A percentile compares a stretch with the other conserved stretches of the same genome.
phyloP scores from a whole-genome alignment of 1,140 invertebrate species.

The Globodera rostochiensis region DNA sequence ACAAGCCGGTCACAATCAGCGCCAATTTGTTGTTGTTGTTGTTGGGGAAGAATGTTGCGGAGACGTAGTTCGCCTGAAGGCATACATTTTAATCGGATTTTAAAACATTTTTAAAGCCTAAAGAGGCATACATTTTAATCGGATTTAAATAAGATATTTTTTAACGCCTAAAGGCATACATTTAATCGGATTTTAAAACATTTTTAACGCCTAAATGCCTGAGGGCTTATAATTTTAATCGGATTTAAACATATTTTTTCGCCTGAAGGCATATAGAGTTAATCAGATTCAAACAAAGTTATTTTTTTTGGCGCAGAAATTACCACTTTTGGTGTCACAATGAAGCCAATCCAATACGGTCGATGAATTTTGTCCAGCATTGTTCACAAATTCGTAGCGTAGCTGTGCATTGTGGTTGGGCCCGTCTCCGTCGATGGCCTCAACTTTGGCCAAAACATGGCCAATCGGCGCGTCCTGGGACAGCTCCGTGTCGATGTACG shows the following conservation, averaged over 20 bases:
- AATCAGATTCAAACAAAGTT: no score
- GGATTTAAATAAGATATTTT: no score
- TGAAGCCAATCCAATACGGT: conserved; percentile 3
- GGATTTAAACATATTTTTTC: no score
- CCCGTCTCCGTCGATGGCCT: conserved; percentile 59
- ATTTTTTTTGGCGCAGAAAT: neutral
- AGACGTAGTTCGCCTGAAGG: conserved; percentile 30
- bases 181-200: no score
- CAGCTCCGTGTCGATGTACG: conserved; percentile 41
- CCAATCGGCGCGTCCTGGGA: conserved; percentile 39
- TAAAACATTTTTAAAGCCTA: no score
- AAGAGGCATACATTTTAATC: no score
- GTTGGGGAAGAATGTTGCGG: conserved; percentile 6
- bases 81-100: no score
- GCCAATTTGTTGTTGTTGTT: neutral
- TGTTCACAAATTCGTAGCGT: conserved; percentile 40
- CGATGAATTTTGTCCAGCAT: conserved; percentile 5
- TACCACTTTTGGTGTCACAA: conserved; percentile 30
- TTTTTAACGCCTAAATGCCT: no score
- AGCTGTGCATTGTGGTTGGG: conserved; percentile 58
- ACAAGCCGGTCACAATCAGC: conserved; percentile 12
- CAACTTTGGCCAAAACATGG: conserved; percentile 59
- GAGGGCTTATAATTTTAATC: no score
- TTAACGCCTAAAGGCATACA: no score
- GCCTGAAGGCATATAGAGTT: no score